Evolutionary conservation across 2,113 vertebrate species (phyloP), one percentile per base, ranked within the genome.

Genomic region (Perca schrenkii): DNA sequence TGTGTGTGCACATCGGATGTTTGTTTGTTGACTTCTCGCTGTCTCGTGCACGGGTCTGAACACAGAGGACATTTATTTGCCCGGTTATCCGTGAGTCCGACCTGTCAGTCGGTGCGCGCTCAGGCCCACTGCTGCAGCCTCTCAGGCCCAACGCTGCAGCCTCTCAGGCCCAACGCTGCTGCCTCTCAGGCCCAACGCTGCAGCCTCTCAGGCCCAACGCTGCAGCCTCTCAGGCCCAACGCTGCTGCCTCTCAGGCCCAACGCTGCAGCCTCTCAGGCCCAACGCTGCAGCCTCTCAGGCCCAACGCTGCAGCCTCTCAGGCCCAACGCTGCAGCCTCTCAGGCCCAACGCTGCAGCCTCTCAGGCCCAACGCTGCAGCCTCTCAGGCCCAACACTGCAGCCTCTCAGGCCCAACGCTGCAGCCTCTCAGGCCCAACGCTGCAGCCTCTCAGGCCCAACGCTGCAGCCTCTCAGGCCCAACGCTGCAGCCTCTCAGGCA

Each of bases 1-100:
- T 54, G 12, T 17, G 15, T 28, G 19, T 43, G 34, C 21, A 14
- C 4, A 40, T 40, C 36, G 8, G 36, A 14, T 34, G 50, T 40
- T 13, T 2, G n/a, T 15, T 31, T 53, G 22, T 58, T 11, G 34
- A 25, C 36, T 14, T 47, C 64, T 28, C 2, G 15, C 13, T 4
- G 13, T 71, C 10, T 70, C 11, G 36, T 64, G 1, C n/a, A 22
- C 53, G 62, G 69, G 40, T 63, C 47, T 56, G 69, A 50, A 49
- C 61, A 46, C 46, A 3, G 54, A 77, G 54, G 58, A 78, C 31
- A 3, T 74, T 64, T 28, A 22, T 53, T 46, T 73, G 31, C 15
- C 4, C 40, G 5, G 31, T 76, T 6, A 21, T 43, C 40, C 36
- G 8, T 62, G 67, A 25, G 31, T 58, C 25, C 25, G 3, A 5